These are phyloP conservation scores for Muschampia plurimacula DNA, from an alignment of 2,888 invertebrate species.

Conservation along the genomic window DNA sequence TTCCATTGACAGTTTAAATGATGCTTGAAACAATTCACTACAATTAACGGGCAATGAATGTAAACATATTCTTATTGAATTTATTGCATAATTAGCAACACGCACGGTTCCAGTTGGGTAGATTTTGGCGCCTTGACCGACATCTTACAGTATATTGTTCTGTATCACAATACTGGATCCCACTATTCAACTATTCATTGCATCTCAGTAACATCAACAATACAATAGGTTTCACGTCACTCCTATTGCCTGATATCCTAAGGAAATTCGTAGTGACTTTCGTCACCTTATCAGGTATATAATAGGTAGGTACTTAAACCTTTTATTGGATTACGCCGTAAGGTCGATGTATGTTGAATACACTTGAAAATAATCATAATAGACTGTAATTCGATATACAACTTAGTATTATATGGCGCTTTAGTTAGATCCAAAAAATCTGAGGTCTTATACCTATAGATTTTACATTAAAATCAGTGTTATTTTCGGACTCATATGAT, in stretches of 20 bases:
- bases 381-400: too few relatives aligned
- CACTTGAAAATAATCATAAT: too few relatives aligned
- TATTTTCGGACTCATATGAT: too few relatives aligned
- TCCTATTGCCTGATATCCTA: constrained; percentile 3
- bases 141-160: constrained; percentile 48
- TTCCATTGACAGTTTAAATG: constrained; percentile 5
- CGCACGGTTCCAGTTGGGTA: constrained; percentile 26
- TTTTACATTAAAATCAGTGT: too few relatives aligned
- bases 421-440: too few relatives aligned
- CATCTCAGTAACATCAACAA: constrained; percentile 22
- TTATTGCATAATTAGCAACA: constrained; percentile 37
- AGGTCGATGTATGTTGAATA: too few relatives aligned
- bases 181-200: constrained; percentile 36
- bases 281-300: constrained; percentile 12
- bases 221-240: constrained; percentile 28
- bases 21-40: neutral
- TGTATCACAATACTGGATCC: constrained; percentile 48
- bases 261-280: constrained; percentile 15
- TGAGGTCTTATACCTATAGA: too few relatives aligned
- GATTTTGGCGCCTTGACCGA: constrained; percentile 60
- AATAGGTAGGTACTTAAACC: too few relatives aligned
- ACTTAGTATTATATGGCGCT: too few relatives aligned
- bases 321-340: too few relatives aligned
- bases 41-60: constrained; percentile 13
- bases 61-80: constrained; percentile 18